Conservation (phyloP, 2,797 vertebrate genomes). For the Euphonia xanthogaster region DNA sequence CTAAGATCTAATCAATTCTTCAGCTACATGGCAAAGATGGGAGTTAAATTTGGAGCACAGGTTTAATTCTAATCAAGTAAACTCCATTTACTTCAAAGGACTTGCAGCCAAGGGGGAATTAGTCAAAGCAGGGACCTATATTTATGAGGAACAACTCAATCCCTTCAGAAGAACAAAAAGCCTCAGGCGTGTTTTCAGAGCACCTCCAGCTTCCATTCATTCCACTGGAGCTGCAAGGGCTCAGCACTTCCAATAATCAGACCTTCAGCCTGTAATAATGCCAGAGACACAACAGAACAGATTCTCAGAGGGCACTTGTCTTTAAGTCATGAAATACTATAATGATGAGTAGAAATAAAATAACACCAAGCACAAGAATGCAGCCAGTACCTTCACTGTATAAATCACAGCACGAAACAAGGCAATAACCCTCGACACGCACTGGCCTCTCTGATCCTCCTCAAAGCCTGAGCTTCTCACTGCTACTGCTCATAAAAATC, state of each 20-base stretch:
- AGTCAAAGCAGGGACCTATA: constrained; percentile 7
- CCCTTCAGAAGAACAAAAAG: constrained; percentile 23
- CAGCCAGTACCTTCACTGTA: neutral
- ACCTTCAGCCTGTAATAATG: neutral
- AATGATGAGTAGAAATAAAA: constrained; percentile 45
- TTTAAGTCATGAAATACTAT: constrained; percentile 46
- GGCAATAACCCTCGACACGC: neutral
- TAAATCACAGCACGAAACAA: constrained; percentile 37
- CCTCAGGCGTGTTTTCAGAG: neutral
- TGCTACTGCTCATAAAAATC: constrained; percentile 29
- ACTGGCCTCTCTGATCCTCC: constrained; percentile 38
- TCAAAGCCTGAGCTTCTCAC: neutral
- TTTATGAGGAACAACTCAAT: constrained; percentile 24
- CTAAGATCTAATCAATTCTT: constrained; percentile 29
- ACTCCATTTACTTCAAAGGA: constrained; percentile 36
- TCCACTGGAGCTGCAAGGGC: constrained; percentile 6
- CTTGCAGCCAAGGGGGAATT: constrained; percentile 11
- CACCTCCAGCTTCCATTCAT: constrained; percentile 31
- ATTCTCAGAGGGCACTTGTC: neutral
- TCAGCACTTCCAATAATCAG: constrained; percentile 1
- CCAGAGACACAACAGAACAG: neutral
- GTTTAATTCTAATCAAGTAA: constrained; percentile 47
- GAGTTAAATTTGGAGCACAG: constrained; percentile 22
- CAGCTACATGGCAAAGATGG: neutral
- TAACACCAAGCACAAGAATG: neutral